Conservation (phyloP, 2,113 vertebrate genomes). For the Hydrochoerus hydrochaeris region DNA sequence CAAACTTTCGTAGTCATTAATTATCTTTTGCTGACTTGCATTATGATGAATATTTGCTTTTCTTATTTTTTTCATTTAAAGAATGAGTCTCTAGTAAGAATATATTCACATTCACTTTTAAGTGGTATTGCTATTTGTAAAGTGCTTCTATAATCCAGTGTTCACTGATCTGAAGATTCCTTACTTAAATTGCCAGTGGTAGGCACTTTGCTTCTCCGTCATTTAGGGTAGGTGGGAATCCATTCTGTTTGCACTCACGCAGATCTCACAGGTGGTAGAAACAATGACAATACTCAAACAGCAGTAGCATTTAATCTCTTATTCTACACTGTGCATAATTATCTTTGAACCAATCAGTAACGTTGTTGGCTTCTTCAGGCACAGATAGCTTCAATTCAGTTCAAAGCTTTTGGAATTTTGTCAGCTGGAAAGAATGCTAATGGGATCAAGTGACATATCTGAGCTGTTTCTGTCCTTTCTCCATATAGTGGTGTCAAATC, state of each 20-base stretch:
- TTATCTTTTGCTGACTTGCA: neutral
- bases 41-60: neutral
- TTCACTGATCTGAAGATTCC: neutral
- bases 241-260: neutral
- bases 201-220: rapidly evolving
- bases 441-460: neutral
- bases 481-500: neutral
- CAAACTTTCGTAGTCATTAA: neutral
- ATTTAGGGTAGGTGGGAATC: neutral
- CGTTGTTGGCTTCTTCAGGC: neutral
- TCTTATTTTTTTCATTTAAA: neutral
- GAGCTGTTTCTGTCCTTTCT: neutral
- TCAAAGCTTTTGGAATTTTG: neutral
- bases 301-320: neutral
- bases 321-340: neutral
- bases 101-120: neutral
- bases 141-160: neutral
- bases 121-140: neutral
- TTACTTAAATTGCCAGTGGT: no score
- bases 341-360: neutral
- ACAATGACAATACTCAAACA: neutral
- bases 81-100: neutral
- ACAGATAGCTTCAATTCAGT: neutral
- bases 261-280: neutral
- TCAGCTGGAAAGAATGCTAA: neutral